Conservation (phyloP, 2,888 invertebrate species). For the Trichogramma evanescens region DNA sequence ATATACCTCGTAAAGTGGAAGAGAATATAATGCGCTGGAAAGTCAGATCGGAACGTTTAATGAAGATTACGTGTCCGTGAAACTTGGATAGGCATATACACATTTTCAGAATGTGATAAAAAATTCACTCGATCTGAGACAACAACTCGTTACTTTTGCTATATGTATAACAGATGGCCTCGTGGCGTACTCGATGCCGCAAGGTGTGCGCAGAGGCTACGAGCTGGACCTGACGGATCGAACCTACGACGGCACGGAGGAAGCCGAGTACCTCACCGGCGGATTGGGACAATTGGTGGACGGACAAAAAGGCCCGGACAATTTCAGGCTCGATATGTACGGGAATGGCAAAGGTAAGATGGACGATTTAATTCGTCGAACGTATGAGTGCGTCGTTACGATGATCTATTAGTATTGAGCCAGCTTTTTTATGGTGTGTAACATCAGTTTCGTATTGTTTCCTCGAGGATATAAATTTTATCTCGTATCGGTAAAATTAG, state of each 20-base stretch:
- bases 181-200: conserved; percentile 71
- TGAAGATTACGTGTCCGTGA: too few species aligned
- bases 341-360: conserved; percentile 61
- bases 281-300: conserved; percentile 76
- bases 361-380: background rate
- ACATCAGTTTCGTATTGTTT: too few species aligned
- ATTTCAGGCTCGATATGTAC: conserved; percentile 62
- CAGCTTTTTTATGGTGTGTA: too few species aligned
- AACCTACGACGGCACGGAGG: conserved; percentile 69
- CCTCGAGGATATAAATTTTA: too few species aligned
- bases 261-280: conserved; percentile 57
- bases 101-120: too few species aligned
- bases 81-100: too few species aligned
- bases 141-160: background rate
- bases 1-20: too few species aligned
- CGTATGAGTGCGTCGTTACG: too few species aligned
- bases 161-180: conserved; percentile 62
- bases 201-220: conserved; percentile 62
- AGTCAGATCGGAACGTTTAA: too few species aligned
- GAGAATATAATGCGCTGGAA: too few species aligned
- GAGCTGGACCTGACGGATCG: conserved; percentile 72
- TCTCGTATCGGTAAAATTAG: too few species aligned
- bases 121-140: background rate
- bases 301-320: conserved; percentile 67
- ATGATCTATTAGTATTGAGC: too few species aligned